Percentiles rank a stretch among this genome's conserved stretches.
phyloP scores from a whole-genome alignment of 2,888 invertebrate species.

The Bhutanitis thaidina region DNA sequence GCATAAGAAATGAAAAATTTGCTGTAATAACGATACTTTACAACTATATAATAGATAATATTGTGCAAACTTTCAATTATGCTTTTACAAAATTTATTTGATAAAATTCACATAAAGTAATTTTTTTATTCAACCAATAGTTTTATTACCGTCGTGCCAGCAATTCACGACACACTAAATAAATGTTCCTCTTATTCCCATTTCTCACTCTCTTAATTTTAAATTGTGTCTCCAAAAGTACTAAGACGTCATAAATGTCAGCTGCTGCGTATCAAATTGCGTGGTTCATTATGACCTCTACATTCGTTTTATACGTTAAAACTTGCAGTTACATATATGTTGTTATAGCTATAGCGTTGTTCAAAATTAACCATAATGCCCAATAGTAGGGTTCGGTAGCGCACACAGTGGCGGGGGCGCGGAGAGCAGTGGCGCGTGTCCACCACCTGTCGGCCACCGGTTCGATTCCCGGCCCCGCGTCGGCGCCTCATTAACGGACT shows the following conservation, averaged over 20 bases:
- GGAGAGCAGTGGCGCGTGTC: conserved; percentile 56
- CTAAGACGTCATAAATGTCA: conserved; percentile 13
- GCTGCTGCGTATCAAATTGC: conserved; percentile 18
- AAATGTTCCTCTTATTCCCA: too few species aligned
- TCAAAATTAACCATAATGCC: conserved; percentile 19
- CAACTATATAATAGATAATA: too few species aligned
- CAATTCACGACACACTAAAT: too few species aligned
- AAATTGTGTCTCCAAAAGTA: conserved; percentile 1
- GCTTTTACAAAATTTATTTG: too few species aligned
- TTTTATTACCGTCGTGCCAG: too few species aligned
- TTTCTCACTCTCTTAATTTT: background rate
- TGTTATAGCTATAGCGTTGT: background rate
- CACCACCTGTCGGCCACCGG: conserved; percentile 66
- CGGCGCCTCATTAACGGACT: conserved; percentile 56
- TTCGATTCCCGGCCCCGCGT: conserved; percentile 39
- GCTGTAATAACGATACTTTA: too few species aligned
- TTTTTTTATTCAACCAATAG: too few species aligned
- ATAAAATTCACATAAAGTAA: too few species aligned
- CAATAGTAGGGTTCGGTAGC: conserved; percentile 35
- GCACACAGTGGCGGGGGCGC: conserved; percentile 43
- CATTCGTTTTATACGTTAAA: conserved; percentile 17
- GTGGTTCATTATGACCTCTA: conserved; percentile 17
- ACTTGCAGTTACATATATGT: background rate
- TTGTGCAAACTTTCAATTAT: too few species aligned
- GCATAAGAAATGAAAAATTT: too few species aligned